Evolutionary conservation across 2,888 invertebrate genomes (phyloP), one percentile per base, ranked within the genome.

Genomic region (Drosophila merina): DNA sequence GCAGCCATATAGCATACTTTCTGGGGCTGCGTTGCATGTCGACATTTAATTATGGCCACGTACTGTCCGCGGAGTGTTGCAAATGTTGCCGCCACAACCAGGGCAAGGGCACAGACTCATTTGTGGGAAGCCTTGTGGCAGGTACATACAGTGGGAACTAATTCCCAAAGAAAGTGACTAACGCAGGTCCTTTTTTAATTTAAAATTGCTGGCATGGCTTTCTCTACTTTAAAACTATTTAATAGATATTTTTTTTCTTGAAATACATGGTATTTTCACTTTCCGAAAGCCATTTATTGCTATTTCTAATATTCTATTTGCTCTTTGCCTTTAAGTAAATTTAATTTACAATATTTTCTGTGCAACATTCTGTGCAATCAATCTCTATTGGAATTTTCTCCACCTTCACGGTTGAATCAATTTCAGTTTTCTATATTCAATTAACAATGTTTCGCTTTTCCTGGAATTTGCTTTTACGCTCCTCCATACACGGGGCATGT

Each of bases 31-130:
- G 77, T 86, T 81, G 88, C 87, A 87, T 82, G 88, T 75, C 88
- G 86, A 88, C 88, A 87, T 88, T 87, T 85, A 88, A 85, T 85
- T 85, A 88, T 87, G 77, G 75, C 88, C 85, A 88, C 72, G 81
- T 83, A 68, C 69, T 64, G 64, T 64, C 64, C 64, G 56, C 69
- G 47, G 38, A 68, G 62, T 63, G 49, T 55, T 69, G 69, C 63
- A 68, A 40, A 12, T 12, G 62, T 14, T 30, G 47, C 62, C 25
- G 12, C 45, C 45, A 47, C 59, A 60, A 47, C 45, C 47, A 31
- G 59, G 59, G 60, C 59, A 60, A 60, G 59, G 59, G 59, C 60
- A 62, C 36, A 20, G 14, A 10, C 36, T 45, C n/a, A 12, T 31
- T 8, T 8, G 20, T 20, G 28, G 28, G 8, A 20, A 9, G 54